phyloP scores from a whole-genome alignment of 1,140 invertebrate species.

The Zaprionus kolodkinae region DNA sequence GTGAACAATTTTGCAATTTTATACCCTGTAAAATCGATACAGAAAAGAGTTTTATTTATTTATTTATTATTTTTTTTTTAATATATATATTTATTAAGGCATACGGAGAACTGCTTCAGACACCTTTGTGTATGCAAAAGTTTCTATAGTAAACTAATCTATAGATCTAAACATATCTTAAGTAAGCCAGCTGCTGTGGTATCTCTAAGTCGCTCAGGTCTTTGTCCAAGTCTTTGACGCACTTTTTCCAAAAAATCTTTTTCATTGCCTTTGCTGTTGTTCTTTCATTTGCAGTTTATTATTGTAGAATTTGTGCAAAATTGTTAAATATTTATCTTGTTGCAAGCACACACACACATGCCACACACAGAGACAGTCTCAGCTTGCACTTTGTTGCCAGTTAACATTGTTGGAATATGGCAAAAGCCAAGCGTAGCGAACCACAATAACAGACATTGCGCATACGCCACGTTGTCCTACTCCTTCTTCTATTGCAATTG shows the following conservation, averaged over 20 bases:
- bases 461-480: slow-evolving; percentile 21
- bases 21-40: not conserved
- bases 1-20: not conserved
- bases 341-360: not conserved
- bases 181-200: not conserved
- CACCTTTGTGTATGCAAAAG: too few species aligned
- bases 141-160: too few species aligned
- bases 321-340: slow-evolving; percentile 24
- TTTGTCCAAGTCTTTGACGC: too few species aligned
- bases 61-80: too few species aligned
- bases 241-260: not conserved
- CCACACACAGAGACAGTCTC: too few species aligned
- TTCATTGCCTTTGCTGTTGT: not conserved
- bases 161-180: too few species aligned
- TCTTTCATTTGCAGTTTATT: slow-evolving; percentile 21
- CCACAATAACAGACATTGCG: slow-evolving; percentile 44
- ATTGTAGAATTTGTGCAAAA: slow-evolving; percentile 5
- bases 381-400: slow-evolving; percentile 5
- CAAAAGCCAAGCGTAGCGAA: slow-evolving; percentile 9
- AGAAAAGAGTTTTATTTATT: too few species aligned
- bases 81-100: too few species aligned
- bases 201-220: not conserved
- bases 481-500: slow-evolving; percentile 10
- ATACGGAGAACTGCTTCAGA: too few species aligned
- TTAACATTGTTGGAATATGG: slow-evolving; percentile 20